Percentiles rank a stretch among this genome's conserved stretches.
These are phyloP conservation scores for Empidonax traillii DNA, from an alignment of 2,113 vertebrate species.

Conservation along the genomic window DNA sequence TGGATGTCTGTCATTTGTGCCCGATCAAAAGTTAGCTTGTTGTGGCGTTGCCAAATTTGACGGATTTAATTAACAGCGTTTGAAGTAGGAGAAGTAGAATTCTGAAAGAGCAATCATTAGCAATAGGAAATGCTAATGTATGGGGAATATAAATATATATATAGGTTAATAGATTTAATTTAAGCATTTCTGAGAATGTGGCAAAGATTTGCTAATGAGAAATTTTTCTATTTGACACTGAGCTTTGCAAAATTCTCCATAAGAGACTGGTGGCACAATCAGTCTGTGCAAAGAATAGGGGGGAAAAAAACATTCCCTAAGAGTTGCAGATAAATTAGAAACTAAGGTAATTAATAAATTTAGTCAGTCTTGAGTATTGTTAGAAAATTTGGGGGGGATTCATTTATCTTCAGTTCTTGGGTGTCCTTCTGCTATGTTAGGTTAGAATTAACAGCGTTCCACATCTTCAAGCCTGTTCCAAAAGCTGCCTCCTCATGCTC, in stretches of 20 bases:
- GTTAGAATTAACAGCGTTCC: not conserved
- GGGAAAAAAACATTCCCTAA: not conserved
- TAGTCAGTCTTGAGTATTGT: not conserved
- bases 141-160: not conserved
- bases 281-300: not conserved
- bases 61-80: not conserved
- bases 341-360: not conserved
- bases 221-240: not conserved
- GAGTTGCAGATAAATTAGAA: not conserved
- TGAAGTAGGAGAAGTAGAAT: not conserved
- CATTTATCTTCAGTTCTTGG: not conserved
- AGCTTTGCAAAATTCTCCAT: not conserved
- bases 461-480: not conserved
- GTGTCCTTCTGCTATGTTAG: not conserved
- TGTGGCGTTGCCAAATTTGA: not conserved
- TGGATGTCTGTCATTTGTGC: not conserved
- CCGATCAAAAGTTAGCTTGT: not conserved
- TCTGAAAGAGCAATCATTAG: not conserved
- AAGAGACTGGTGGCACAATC: not conserved
- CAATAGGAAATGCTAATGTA: not conserved
- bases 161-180: not conserved
- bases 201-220: not conserved
- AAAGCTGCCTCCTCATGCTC: constrained; percentile 39
- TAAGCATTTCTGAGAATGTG: not conserved
- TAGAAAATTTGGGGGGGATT: not conserved